Evolutionary conservation across 2,888 invertebrate species (phyloP).

Genomic region (Ectropis crepuscularia): DNA sequence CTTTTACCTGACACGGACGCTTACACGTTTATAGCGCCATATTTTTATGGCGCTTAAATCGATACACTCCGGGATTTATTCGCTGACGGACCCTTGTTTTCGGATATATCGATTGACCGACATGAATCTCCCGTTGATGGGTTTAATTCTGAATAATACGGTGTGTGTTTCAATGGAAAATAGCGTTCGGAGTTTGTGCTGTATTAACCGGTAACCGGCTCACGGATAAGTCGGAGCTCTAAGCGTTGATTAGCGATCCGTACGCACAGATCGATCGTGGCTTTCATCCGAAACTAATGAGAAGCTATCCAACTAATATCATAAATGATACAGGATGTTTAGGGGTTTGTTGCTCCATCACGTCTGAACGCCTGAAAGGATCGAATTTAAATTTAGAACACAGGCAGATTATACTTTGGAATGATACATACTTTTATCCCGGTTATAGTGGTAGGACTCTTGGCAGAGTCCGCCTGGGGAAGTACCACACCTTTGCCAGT

Average conservation of each 20-base stretch:
- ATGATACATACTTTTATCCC: conserved; percentile 24
- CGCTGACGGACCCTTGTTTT: conserved; percentile 42
- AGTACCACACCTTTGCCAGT: too few relatives aligned
- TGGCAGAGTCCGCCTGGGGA: too few relatives aligned
- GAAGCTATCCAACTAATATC: conserved; percentile 29
- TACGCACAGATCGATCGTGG: conserved; percentile 46
- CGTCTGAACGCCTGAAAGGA: too few relatives aligned
- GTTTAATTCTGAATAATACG: conserved; percentile 26
- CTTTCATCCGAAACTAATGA: conserved; percentile 46
- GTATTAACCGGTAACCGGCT: conserved; percentile 41
- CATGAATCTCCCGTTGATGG: conserved; percentile 13
- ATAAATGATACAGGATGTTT: too few relatives aligned
- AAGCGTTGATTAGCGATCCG: conserved; percentile 52
- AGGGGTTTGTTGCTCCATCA: too few relatives aligned
- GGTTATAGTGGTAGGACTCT: too few relatives aligned
- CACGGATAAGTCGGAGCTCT: conserved; percentile 36
- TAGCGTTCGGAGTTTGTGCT: conserved; percentile 43
- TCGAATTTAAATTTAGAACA: background rate
- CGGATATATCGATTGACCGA: conserved; percentile 27
- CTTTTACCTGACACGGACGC: conserved; percentile 63
- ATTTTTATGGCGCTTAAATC: conserved; percentile 55
- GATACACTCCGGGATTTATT: conserved; percentile 43
- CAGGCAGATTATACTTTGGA: conserved; percentile 1
- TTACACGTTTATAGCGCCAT: conserved; percentile 58
- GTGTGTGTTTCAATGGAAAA: conserved; percentile 26